Percentiles rank a stretch among this genome's conserved stretches.
Conservation (phyloP, 1,140 invertebrate species). For the Macrobrachium nipponense region DNA sequence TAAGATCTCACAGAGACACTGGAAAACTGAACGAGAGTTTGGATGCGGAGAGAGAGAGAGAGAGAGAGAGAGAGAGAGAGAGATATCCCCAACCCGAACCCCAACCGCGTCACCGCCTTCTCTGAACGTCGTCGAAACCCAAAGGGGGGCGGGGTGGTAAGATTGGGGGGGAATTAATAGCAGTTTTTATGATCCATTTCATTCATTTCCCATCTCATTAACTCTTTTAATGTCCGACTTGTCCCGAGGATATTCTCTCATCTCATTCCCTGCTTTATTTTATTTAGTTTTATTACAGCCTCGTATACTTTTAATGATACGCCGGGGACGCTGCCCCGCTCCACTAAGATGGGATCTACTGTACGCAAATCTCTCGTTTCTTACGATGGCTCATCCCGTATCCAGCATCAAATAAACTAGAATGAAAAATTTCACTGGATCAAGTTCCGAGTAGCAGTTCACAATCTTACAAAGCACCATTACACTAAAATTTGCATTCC, state of each 20-base stretch:
- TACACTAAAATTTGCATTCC: too few species aligned
- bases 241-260: not conserved
- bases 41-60: not conserved
- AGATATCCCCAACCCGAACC: not conserved
- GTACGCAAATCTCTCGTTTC: too few species aligned
- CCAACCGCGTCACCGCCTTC: too few species aligned
- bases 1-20: not conserved
- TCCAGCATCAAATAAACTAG: too few species aligned
- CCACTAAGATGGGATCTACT: too few species aligned
- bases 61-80: not conserved
- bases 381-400: too few species aligned
- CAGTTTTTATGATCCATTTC: conserved; percentile 27
- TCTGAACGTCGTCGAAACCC: not conserved
- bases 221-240: conserved; percentile 11
- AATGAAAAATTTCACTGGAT: too few species aligned
- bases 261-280: not conserved
- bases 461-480: too few species aligned
- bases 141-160: not conserved
- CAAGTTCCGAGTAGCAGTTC: too few species aligned
- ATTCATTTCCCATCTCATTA: conserved; percentile 27
- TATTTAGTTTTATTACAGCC: not conserved
- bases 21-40: too few species aligned
- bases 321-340: too few species aligned
- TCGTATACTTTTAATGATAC: too few species aligned
- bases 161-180: conserved; percentile 5